Conservation (phyloP, 1,140 invertebrate genomes). For the Lordiphosa collinella region DNA sequence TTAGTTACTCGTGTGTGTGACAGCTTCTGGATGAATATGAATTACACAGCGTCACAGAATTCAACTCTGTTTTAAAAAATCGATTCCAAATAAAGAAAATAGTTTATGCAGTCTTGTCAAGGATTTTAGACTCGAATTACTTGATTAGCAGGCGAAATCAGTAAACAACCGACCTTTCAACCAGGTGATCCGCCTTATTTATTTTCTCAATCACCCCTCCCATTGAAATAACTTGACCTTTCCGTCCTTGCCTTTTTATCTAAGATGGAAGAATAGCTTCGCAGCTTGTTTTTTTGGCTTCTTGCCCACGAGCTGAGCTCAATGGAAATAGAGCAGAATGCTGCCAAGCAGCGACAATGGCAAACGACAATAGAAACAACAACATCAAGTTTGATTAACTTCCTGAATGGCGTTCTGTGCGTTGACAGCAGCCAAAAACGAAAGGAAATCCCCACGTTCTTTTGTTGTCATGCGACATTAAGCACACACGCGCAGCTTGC, state of each 20-base stretch:
- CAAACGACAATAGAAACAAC: constrained; percentile 2
- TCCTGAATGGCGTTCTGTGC: constrained; percentile 5
- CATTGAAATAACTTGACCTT: neutral
- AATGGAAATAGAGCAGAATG: constrained; percentile 4
- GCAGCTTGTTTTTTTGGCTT: neutral
- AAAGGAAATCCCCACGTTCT: constrained; percentile 27
- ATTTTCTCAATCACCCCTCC: too few relatives aligned
- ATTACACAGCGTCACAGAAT: too few relatives aligned
- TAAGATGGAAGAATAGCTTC: neutral
- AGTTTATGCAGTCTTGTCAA: too few relatives aligned
- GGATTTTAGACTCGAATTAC: too few relatives aligned
- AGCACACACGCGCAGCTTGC: constrained; percentile 14
- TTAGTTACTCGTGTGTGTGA: too few relatives aligned
- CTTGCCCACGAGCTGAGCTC: constrained; percentile 5
- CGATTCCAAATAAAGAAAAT: too few relatives aligned
- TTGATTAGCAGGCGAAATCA: too few relatives aligned
- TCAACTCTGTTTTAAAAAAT: too few relatives aligned
- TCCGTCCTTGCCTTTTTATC: neutral
- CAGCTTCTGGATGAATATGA: too few relatives aligned
- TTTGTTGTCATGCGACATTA: constrained; percentile 31
- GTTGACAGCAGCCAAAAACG: constrained; percentile 2
- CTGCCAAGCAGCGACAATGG: constrained; percentile 12
- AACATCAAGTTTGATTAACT: constrained; percentile 39
- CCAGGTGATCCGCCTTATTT: too few relatives aligned
- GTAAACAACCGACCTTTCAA: too few relatives aligned